These are phyloP conservation scores for Epirrhoe tristata DNA, from an alignment of 2,888 invertebrate species.

Conservation along the genomic window DNA sequence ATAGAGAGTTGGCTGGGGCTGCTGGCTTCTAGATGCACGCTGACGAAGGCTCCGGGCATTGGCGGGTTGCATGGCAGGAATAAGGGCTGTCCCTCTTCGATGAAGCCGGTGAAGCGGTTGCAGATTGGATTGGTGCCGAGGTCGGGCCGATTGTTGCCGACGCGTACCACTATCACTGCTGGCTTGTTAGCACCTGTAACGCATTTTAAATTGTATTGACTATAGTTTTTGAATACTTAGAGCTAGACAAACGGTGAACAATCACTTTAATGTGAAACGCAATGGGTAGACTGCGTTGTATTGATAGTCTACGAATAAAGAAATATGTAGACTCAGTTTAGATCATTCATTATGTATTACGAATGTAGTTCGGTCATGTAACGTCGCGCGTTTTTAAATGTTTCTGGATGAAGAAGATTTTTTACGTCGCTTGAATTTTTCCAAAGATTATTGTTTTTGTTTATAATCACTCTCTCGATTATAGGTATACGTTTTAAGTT, in stretches of 20 bases:
- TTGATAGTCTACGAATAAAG: too few species aligned
- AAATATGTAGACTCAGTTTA: too few species aligned
- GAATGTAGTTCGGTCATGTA: too few species aligned
- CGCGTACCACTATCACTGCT: slow-evolving; percentile 94
- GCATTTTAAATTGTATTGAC: background rate
- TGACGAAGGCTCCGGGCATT: slow-evolving; percentile 97
- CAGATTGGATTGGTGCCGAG: slow-evolving; percentile 96
- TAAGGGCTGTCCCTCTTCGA: slow-evolving; percentile 95
- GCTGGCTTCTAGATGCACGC: slow-evolving; percentile 93
- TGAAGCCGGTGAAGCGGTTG: slow-evolving; percentile 93
- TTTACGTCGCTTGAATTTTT: too few species aligned
- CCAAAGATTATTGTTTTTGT: background rate
- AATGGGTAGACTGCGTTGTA: too few species aligned
- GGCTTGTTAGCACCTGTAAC: slow-evolving; percentile 89
- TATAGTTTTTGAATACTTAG: background rate
- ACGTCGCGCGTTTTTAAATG: too few species aligned
- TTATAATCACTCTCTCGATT: background rate
- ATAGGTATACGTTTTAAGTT: too few species aligned
- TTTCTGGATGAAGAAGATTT: too few species aligned
- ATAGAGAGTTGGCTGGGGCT: slow-evolving; percentile 92
- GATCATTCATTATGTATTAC: too few species aligned
- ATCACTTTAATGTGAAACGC: too few species aligned
- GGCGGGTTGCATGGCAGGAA: slow-evolving; percentile 97
- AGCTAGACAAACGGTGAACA: too few species aligned
- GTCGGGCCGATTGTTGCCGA: slow-evolving; percentile 97